Percentiles rank a stretch among this genome's conserved stretches.
These are phyloP conservation scores for Physocephala rufipes DNA, from an alignment of 2,888 invertebrate species.

Conservation along the genomic window DNA sequence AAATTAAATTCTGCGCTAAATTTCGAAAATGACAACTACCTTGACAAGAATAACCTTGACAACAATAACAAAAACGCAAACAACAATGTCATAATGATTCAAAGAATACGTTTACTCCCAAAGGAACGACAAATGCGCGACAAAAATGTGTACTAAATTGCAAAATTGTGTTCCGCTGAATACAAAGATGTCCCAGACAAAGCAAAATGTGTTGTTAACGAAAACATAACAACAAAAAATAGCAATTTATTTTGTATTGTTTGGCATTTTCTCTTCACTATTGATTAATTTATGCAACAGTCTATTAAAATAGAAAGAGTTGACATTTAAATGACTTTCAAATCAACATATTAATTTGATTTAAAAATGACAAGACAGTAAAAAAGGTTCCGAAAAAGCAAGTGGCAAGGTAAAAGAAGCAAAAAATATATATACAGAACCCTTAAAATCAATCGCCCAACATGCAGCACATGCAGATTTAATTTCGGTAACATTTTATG, in stretches of 20 bases:
- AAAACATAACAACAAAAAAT: neutral
- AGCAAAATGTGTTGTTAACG: neutral
- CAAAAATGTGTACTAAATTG: slow-evolving; percentile 6
- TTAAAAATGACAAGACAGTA: too few relatives aligned
- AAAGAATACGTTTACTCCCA: neutral
- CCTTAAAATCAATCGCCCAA: too few relatives aligned
- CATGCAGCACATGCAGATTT: too few relatives aligned
- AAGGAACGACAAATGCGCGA: neutral
- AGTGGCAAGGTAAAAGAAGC: too few relatives aligned
- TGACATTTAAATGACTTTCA: too few relatives aligned
- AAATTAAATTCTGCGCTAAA: slow-evolving; percentile 12
- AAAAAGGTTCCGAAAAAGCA: too few relatives aligned
- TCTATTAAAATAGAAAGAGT: too few relatives aligned
- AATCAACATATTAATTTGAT: too few relatives aligned
- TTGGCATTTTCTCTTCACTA: too few relatives aligned
- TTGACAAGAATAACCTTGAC: neutral
- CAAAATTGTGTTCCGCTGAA: neutral
- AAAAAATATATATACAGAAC: too few relatives aligned
- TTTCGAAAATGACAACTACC: neutral
- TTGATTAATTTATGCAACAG: neutral
- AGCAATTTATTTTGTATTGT: too few relatives aligned
- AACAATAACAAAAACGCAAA: neutral
- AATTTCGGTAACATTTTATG: too few relatives aligned
- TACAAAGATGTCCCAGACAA: neutral
- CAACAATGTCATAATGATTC: neutral